A percentile compares a stretch with the other conserved stretches of the same genome.
phyloP scores from a whole-genome alignment of 2,888 invertebrate species.

The Tiliacea citrago region DNA sequence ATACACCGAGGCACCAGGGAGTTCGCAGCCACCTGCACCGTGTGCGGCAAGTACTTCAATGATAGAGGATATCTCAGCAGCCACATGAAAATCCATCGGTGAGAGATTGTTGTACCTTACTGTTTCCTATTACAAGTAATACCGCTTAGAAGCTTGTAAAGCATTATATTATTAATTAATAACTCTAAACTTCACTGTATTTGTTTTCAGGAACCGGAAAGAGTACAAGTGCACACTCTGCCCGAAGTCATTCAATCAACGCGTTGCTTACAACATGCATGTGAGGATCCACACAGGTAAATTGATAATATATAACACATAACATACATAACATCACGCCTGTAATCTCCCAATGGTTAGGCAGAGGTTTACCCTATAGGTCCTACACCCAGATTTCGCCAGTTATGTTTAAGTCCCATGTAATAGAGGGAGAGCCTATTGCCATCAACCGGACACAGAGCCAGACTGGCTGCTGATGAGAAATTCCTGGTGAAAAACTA shows the following conservation, averaged over 20 bases:
- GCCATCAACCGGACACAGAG: too few species aligned
- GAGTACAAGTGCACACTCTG: conserved; percentile 95
- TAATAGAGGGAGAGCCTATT: too few species aligned
- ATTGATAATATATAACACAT: too few species aligned
- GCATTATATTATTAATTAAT: background rate
- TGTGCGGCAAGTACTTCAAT: conserved; percentile 95
- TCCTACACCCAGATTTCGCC: too few species aligned
- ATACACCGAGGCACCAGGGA: conserved; percentile 96
- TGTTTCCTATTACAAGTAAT: too few species aligned
- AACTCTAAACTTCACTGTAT: background rate
- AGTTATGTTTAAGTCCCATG: too few species aligned
- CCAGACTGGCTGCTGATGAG: too few species aligned
- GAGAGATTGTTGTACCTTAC: conserved; percentile 6
- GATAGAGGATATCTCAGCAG: conserved; percentile 96
- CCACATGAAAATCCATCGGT: conserved; percentile 96
- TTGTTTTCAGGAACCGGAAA: conserved; percentile 92
- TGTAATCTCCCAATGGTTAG: too few species aligned
- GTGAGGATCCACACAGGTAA: conserved; percentile 94
- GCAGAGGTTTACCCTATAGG: too few species aligned
- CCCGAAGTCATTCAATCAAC: conserved; percentile 96
- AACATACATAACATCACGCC: too few species aligned
- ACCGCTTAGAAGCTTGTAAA: background rate
- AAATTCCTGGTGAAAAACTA: too few species aligned
- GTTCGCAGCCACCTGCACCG: conserved; percentile 92
- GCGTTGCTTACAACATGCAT: conserved; percentile 97